Base-by-base conservation (phyloP, 2,113 vertebrate genomes). In the Thermophis baileyi region DNA sequence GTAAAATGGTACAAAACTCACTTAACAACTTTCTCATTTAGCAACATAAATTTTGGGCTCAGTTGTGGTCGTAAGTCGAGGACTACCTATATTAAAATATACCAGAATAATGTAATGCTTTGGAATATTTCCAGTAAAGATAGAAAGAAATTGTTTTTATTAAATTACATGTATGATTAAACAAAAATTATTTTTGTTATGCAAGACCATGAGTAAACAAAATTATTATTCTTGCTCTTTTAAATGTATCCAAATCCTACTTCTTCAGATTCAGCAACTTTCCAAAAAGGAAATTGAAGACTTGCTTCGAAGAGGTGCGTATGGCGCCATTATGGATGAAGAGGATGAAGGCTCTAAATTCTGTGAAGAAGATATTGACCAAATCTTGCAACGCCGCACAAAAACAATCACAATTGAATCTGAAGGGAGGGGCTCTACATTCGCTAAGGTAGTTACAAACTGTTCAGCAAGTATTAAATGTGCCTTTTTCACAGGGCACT, bases 241-340 rank as follows among this genome's bases (percentile, higher is more conserved):
- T 54, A 53, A 14, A 87, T 49, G 22, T 22, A 92, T 54, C 24
- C n/a, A 49, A 85, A 53, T 88, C 89, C 92, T 91, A 9, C 51
- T 93, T 95, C 6, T n/a, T 93, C 95, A 99, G 97, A 98, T 98
- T 90, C 99, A 99, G 10, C 99, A 99, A 94, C 98, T 99, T 50
- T 99, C 99, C 1, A 99, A 99, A 97, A 99, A 99, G 95, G 99
- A 99, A 97, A 99, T 99, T 85, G 99, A 99, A 95, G 99, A 99
- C 92, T 97, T 99, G 93, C 97, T 99, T 97, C 97, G 99, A 85
- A 98, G 98, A 44, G 99, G 99, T 30, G 99, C 99, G 0, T 99
- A 99, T 81, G 99, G 99, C 46, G 99, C 99, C 93, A 99, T 99
- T 94, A 99, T 99, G 99, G 99, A 99, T 63, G 99, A 99, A 89